Percentiles rank a stretch among this genome's conserved stretches.
Evolutionary conservation across 1,140 invertebrate species (phyloP).

Genomic region (Trichonephila clavipes): DNA sequence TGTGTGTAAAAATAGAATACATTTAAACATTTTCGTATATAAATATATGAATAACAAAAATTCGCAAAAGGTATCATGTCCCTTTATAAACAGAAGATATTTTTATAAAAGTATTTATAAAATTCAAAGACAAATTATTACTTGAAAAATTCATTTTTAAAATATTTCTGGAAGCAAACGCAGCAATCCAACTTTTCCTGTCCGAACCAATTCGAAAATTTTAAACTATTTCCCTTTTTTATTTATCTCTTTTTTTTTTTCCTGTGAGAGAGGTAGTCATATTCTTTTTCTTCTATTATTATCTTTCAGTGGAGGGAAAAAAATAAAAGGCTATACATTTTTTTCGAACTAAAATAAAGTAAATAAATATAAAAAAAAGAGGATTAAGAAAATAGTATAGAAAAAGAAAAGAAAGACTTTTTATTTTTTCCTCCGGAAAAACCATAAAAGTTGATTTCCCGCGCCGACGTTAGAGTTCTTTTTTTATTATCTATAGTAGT

Average conservation of each 20-base stretch:
- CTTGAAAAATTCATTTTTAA: too few species aligned
- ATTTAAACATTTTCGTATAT: too few species aligned
- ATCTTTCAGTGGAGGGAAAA: not conserved
- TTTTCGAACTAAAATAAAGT: not conserved
- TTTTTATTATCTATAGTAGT: constrained; percentile 20
- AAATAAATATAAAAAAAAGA: not conserved
- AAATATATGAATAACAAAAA: too few species aligned
- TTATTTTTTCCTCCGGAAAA: constrained; percentile 14
- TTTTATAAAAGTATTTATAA: too few species aligned
- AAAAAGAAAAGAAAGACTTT: constrained; percentile 17
- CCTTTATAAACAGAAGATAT: too few species aligned
- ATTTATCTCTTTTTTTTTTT: not conserved
- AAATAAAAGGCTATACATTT: not conserved
- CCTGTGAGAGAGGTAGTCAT: not conserved
- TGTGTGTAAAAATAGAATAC: too few species aligned
- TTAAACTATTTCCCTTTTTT: not conserved
- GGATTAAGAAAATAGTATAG: not conserved
- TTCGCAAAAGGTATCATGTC: too few species aligned
- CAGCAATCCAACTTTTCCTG: not conserved
- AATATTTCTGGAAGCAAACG: not conserved
- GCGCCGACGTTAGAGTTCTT: constrained; percentile 40
- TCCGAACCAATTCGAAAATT: not conserved
- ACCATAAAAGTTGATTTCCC: constrained; percentile 72
- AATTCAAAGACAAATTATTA: too few species aligned
- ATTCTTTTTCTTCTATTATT: constrained; percentile 3